A percentile compares a stretch with the other conserved stretches of the same genome.
phyloP scores from a whole-genome alignment of 2,797 vertebrate genomes.

The Vultur gryphus region DNA sequence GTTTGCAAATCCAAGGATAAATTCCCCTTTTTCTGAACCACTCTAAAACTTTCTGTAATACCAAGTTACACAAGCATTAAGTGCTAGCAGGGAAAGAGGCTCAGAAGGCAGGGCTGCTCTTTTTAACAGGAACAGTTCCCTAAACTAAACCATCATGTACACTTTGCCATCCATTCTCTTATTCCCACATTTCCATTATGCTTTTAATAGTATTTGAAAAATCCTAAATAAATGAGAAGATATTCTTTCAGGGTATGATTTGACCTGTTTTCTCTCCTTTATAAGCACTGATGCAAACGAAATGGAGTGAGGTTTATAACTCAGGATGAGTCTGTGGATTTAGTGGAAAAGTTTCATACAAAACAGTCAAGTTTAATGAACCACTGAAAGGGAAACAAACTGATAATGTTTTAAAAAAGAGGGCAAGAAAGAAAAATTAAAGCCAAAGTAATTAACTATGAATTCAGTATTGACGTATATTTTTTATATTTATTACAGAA shows the following conservation, averaged over 20 bases:
- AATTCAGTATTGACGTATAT: background rate
- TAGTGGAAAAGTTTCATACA: background rate
- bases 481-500: background rate
- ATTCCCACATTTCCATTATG: background rate
- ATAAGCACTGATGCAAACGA: slow-evolving; percentile 29
- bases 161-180: background rate
- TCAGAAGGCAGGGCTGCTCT: background rate
- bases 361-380: background rate
- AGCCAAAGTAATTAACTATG: background rate
- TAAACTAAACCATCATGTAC: fast-evolving
- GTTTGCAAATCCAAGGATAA: background rate
- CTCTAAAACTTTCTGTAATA: background rate
- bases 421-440: background rate
- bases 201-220: background rate
- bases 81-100: background rate
- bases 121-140: background rate
- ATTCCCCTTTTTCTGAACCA: background rate
- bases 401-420: background rate
- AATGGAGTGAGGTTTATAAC: background rate
- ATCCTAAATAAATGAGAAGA: background rate
- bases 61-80: background rate
- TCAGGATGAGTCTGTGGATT: background rate
- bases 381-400: background rate
- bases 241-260: slow-evolving; percentile 24
- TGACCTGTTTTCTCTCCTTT: slow-evolving; percentile 46